Conservation (phyloP, 1,140 invertebrate species). For the Zaprionus camerounensis region DNA sequence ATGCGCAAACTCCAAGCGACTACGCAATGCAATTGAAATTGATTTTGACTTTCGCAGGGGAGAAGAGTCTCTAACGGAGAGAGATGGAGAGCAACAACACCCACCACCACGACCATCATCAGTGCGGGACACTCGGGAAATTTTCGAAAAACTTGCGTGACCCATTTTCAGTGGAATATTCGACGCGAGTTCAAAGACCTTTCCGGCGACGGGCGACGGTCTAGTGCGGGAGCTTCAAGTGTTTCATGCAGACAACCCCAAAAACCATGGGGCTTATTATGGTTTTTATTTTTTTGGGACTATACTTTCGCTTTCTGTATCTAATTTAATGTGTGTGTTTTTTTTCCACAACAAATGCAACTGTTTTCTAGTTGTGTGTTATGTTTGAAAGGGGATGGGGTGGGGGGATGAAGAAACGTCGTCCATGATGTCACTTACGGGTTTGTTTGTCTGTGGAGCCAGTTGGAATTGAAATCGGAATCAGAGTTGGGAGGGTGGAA, state of each 20-base stretch:
- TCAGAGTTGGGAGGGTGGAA: constrained; percentile 52
- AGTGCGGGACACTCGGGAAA: constrained; percentile 38
- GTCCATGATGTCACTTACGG: constrained; percentile 66
- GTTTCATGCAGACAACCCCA: constrained; percentile 56
- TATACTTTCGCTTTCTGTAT: constrained; percentile 66
- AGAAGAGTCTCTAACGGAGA: not conserved
- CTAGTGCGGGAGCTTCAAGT: constrained; percentile 4
- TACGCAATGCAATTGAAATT: constrained; percentile 75
- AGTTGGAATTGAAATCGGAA: not conserved
- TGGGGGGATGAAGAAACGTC: not conserved
- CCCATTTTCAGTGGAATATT: constrained; percentile 69
- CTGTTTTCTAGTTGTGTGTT: constrained; percentile 55
- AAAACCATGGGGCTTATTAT: constrained; percentile 55
- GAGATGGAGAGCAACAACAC: not conserved
- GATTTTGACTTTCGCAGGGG: constrained; percentile 41
- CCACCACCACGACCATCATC: constrained; percentile 38
- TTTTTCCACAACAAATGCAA: constrained; percentile 55
- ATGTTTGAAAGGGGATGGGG: not conserved
- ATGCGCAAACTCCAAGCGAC: constrained; percentile 74
- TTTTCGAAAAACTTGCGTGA: constrained; percentile 65
- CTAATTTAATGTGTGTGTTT: constrained; percentile 53
- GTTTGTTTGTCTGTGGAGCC: constrained; percentile 30
- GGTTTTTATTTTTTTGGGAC: constrained; percentile 23
- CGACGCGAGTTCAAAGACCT: constrained; percentile 71
- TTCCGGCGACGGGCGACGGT: not conserved